These are phyloP conservation scores for Hesperia comma DNA, from an alignment of 2,888 invertebrate genomes.

Conservation along the genomic window DNA sequence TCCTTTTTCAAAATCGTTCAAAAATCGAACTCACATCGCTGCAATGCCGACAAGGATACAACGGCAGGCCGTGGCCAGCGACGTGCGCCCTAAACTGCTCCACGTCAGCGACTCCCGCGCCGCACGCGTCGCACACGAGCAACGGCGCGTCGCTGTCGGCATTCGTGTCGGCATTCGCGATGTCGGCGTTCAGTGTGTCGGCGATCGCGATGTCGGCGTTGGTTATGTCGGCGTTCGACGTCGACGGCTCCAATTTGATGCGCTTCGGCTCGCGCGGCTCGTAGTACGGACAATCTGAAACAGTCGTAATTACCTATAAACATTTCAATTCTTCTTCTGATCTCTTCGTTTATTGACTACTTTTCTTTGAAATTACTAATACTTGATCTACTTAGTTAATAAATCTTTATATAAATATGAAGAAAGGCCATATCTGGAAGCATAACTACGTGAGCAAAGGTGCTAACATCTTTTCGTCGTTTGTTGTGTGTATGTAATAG, in stretches of 20 bases:
- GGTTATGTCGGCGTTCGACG: constrained; percentile 40
- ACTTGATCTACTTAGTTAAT: no score
- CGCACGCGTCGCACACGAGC: constrained; percentile 72
- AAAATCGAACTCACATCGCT: constrained; percentile 55
- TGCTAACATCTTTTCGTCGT: no score
- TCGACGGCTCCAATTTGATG: constrained; percentile 43
- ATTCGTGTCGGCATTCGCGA: background rate
- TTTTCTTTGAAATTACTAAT: no score
- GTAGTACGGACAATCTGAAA: constrained; percentile 73
- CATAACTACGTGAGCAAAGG: no score
- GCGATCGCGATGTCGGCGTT: constrained; percentile 28
- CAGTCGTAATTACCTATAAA: no score
- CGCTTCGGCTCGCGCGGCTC: constrained; percentile 72
- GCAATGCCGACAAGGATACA: constrained; percentile 70
- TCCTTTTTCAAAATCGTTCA: no score
- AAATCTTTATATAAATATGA: no score
- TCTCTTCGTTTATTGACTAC: no score
- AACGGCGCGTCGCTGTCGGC: constrained; percentile 46
- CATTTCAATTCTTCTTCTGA: no score
- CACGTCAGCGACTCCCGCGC: constrained; percentile 58
- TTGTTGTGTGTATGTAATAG: no score
- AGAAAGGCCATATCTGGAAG: no score
- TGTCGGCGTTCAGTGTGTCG: constrained; percentile 9
- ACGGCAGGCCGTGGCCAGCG: constrained; percentile 58
- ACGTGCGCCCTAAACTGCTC: constrained; percentile 63